Base-by-base conservation (phyloP, 2,888 invertebrate genomes). In the Polia nebulosa region DNA sequence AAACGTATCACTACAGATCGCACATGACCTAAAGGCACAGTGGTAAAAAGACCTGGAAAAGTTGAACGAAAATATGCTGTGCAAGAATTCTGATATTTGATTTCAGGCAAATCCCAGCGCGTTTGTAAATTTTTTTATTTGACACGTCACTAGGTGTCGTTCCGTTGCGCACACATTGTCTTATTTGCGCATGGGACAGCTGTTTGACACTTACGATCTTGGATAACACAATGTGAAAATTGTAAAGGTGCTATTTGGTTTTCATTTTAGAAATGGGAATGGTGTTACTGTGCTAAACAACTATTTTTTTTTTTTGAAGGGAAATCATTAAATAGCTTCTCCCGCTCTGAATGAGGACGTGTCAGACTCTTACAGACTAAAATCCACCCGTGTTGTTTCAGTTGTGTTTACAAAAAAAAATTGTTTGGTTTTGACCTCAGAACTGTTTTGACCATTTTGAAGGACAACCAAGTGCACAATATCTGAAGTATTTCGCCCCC, bases 41-140 rank as follows among this genome's bases (percentile, higher is more conserved):
- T 41, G 49, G 39, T 36, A 60, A 70, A 55, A 77, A 51, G 20
- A n/a, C 7, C n/a, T 15, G 36, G 9, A 59, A 69, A 76, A 45
- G 1, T 53, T 36, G 1, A 71, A 59, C 60, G 39, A 69, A 81
- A 74, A 82, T 63, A 61, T 78, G 58, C 57, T 63, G 59, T 78
- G 58, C 57, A 39, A 56, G 41, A 61, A 59, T 62, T 84, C 70
- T 68, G 64, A 82, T 81, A 80, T 82, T 80, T 77, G 68, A 76
- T 80, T 72, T 72, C 58, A 52, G 58, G 51, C 59, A 60, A 78
- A 86, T 83, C 83, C 76, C 81, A 34, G 56, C 44, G 70, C 57
- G 82, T 72, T 76, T 83, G 63, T 83, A 87, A 88, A 88, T 88
- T 84, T 83, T 83, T 88, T 82, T 87, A 86, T 85, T 84, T 83